Conservation (phyloP, 2,113 vertebrate genomes). For the Dicaeum eximium region DNA sequence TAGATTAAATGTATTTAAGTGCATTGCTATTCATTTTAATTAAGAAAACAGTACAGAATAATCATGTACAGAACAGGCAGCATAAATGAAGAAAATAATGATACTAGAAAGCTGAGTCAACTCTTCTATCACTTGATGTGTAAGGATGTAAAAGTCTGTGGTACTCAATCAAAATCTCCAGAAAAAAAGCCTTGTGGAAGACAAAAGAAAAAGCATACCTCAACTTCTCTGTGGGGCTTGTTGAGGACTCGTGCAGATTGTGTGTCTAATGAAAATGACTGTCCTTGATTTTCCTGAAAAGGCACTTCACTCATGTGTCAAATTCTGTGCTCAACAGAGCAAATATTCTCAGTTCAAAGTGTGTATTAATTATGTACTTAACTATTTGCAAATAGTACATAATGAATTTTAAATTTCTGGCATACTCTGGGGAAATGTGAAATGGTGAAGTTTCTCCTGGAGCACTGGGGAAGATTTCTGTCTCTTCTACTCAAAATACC, state of each 20-base stretch:
- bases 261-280: background rate
- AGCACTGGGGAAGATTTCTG: background rate
- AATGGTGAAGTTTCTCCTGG: background rate
- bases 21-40: background rate
- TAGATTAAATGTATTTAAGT: background rate
- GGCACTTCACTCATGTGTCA: background rate
- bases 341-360: background rate
- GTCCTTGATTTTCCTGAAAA: background rate
- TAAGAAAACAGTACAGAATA: background rate
- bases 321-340: background rate
- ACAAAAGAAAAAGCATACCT: background rate
- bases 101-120: background rate
- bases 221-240: background rate
- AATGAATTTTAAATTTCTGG: background rate
- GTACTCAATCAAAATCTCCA: background rate
- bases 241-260: fast-evolving
- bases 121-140: background rate
- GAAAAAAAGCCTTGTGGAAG: background rate
- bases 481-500: background rate
- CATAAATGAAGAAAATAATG: background rate
- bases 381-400: background rate
- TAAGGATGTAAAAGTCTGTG: background rate
- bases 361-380: background rate
- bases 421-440: background rate
- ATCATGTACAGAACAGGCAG: background rate